phyloP scores from a whole-genome alignment of 2,888 invertebrate genomes.

The Notocelia uddmanniana region DNA sequence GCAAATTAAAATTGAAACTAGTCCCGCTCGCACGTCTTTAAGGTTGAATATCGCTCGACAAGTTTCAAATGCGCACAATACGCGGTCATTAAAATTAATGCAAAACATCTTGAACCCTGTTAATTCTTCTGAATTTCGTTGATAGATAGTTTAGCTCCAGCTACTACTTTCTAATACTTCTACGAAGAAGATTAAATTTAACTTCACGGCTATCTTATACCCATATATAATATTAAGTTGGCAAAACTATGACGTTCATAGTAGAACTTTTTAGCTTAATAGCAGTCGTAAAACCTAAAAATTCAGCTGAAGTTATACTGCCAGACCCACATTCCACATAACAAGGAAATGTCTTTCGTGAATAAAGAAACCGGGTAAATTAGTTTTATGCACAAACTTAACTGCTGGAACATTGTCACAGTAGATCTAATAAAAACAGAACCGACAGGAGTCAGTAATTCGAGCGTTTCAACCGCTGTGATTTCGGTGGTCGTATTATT shows the following conservation, averaged over 20 bases:
- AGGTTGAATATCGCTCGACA: too few species aligned
- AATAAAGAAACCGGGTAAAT: conserved; percentile 39
- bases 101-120: too few species aligned
- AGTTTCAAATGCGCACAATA: too few species aligned
- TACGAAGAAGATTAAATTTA: neutral
- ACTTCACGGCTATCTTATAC: neutral
- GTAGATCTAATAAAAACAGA: conserved; percentile 4
- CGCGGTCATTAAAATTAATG: too few species aligned
- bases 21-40: too few species aligned
- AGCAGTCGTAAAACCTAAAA: conserved; percentile 28
- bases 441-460: neutral
- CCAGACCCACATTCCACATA: conserved; percentile 26
- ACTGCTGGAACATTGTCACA: conserved; percentile 30
- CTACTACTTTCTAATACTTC: too few species aligned
- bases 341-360: conserved; percentile 30
- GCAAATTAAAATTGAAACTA: too few species aligned
- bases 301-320: conserved; percentile 18
- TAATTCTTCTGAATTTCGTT: too few species aligned
- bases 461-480: too few species aligned
- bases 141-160: too few species aligned
- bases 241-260: conserved; percentile 12
- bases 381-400: conserved; percentile 44
- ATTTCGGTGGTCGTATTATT: too few species aligned
- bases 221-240: neutral
- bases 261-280: conserved; percentile 13